Percentiles rank a stretch among this genome's conserved stretches.
Conservation (phyloP, 2,113 vertebrate genomes). For the Gallinago paraguaiae region DNA sequence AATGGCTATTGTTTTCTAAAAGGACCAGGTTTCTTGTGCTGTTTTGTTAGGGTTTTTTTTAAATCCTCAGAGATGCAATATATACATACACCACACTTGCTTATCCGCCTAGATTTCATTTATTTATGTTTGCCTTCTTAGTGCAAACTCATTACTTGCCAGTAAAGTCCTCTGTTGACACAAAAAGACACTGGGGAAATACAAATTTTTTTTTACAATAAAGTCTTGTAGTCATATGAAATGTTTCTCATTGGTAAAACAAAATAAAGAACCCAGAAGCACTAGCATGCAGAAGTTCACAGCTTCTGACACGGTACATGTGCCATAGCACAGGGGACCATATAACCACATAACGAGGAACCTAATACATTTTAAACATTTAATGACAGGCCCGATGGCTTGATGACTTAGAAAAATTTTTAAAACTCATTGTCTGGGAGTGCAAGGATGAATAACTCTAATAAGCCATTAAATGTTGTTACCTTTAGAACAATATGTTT, state of each 20-base stretch:
- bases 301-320: not conserved
- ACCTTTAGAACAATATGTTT: not conserved
- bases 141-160: constrained; percentile 35
- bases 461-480: not conserved
- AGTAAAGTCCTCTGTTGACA: constrained; percentile 50
- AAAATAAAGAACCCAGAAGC: constrained; percentile 30
- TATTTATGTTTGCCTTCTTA: constrained; percentile 53
- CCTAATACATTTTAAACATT: not conserved
- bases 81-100: not conserved
- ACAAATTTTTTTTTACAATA: not conserved
- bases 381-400: not conserved
- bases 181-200: constrained; percentile 42
- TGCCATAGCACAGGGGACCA: not conserved
- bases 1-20: constrained; percentile 1
- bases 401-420: not conserved
- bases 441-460: not conserved
- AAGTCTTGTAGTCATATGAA: not conserved
- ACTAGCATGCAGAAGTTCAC: not conserved
- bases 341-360: not conserved
- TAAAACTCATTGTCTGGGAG: not conserved
- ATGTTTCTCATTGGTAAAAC: constrained; percentile 15
- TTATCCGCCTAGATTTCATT: not conserved
- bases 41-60: not conserved
- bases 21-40: not conserved
- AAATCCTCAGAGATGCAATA: constrained; percentile 1